A percentile compares a stretch with the other conserved stretches of the same genome.
Evolutionary conservation across 2,888 invertebrate species (phyloP).

Genomic region (Antitype chi): DNA sequence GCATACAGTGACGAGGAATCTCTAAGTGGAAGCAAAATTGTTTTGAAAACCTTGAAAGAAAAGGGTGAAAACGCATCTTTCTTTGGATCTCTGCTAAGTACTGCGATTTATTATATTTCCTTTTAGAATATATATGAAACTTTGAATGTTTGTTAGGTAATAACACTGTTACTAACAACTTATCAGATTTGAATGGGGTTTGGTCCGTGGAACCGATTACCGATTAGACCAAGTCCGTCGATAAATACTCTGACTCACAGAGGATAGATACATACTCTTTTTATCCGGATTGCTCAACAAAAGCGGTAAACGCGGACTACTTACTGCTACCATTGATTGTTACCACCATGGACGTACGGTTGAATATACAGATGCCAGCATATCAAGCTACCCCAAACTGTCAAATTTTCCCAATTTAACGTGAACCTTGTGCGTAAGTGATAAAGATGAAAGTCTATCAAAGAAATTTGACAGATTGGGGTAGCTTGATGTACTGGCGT

Average conservation of each 20-base stretch:
- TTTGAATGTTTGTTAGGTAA: not conserved
- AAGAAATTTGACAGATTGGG: too few relatives aligned
- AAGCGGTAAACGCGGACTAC: not conserved
- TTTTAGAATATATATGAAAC: not conserved
- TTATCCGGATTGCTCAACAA: not conserved
- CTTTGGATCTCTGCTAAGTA: slow-evolving; percentile 91
- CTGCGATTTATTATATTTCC: slow-evolving; percentile 23
- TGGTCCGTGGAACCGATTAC: not conserved
- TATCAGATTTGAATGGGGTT: not conserved
- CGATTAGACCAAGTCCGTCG: not conserved
- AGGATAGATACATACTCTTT: not conserved
- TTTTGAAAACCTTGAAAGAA: slow-evolving; percentile 88
- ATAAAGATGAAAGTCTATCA: too few relatives aligned
- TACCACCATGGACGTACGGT: not conserved
- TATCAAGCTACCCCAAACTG: too few relatives aligned
- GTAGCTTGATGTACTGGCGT: too few relatives aligned
- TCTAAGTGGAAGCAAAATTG: slow-evolving; percentile 89
- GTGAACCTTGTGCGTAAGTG: too few relatives aligned
- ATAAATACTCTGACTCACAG: not conserved
- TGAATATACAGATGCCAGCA: not conserved
- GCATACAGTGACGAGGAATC: slow-evolving; percentile 90
- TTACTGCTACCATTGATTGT: not conserved
- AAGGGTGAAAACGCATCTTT: slow-evolving; percentile 91
- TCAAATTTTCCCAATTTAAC: too few relatives aligned
- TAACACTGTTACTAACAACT: not conserved